A percentile compares a stretch with the other conserved stretches of the same genome.
These are phyloP conservation scores for Alcedo atthis DNA, from an alignment of 2,797 vertebrate genomes.

Conservation along the genomic window DNA sequence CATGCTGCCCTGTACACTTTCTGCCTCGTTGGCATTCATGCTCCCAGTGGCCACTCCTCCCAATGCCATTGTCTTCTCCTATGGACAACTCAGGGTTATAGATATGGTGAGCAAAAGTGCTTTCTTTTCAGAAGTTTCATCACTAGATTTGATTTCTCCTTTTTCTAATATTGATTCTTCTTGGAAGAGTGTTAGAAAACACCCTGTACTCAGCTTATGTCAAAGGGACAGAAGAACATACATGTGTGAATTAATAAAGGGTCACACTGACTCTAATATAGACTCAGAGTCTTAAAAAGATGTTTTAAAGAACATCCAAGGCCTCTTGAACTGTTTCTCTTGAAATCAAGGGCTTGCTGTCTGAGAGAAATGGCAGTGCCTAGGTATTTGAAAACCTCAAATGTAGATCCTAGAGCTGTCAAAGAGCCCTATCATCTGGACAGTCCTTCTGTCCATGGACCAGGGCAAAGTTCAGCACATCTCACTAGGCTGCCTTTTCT, in stretches of 20 bases:
- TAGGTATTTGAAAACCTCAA: neutral
- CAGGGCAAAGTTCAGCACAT: neutral
- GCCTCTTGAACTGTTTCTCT: neutral
- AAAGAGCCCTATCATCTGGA: neutral
- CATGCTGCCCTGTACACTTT: constrained; percentile 89
- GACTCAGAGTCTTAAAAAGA: neutral
- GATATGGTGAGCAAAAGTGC: constrained; percentile 89
- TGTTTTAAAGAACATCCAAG: neutral
- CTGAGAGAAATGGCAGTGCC: neutral
- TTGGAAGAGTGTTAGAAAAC: neutral
- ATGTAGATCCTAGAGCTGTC: neutral
- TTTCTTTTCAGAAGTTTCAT: neutral
- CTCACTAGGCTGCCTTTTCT: neutral
- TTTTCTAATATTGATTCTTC: neutral
- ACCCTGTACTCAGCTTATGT: neutral
- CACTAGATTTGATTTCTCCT: neutral
- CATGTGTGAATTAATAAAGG: neutral
- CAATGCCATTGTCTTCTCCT: constrained; percentile 94
- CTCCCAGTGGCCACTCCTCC: constrained; percentile 94
- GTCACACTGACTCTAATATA: neutral
- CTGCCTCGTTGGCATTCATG: constrained; percentile 93
- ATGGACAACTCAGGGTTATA: constrained; percentile 86
- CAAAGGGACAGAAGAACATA: neutral
- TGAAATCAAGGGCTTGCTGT: neutral
- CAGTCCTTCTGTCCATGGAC: neutral